Percentiles rank a stretch among this genome's conserved stretches.
Evolutionary conservation across 2,888 invertebrate species (phyloP).

Genomic region (Campoplex capitator): DNA sequence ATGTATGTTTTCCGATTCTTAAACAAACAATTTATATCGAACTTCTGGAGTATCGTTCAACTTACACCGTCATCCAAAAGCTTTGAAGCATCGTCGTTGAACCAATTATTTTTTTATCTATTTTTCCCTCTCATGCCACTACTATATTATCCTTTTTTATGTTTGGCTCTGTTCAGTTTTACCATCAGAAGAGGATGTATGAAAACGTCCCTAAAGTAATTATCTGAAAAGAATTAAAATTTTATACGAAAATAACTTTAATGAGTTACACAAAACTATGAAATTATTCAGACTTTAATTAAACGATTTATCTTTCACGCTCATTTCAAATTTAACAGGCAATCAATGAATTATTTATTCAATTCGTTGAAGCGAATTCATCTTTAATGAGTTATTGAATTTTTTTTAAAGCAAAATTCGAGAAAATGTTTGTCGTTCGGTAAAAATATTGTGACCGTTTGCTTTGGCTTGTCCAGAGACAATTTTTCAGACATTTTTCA

Average conservation of each 20-base stretch:
- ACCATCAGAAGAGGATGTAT: neutral
- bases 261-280: neutral
- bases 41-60: neutral
- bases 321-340: neutral
- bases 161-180: neutral
- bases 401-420: too few relatives aligned
- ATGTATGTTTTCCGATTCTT: neutral
- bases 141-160: neutral
- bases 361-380: neutral
- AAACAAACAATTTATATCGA: conserved; percentile 44
- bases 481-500: neutral
- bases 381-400: too few relatives aligned
- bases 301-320: neutral
- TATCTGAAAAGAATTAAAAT: neutral
- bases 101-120: neutral
- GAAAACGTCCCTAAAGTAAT: neutral
- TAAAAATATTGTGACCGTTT: neutral
- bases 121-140: neutral
- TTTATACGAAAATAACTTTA: neutral
- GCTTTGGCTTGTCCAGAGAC: neutral
- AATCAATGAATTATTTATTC: neutral
- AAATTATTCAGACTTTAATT: neutral
- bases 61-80: neutral
- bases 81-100: neutral
- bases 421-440: too few relatives aligned